A percentile compares a stretch with the other conserved stretches of the same genome.
These are phyloP conservation scores for Dryococelus australis DNA, from an alignment of 2,888 invertebrate species.

Conservation along the genomic window DNA sequence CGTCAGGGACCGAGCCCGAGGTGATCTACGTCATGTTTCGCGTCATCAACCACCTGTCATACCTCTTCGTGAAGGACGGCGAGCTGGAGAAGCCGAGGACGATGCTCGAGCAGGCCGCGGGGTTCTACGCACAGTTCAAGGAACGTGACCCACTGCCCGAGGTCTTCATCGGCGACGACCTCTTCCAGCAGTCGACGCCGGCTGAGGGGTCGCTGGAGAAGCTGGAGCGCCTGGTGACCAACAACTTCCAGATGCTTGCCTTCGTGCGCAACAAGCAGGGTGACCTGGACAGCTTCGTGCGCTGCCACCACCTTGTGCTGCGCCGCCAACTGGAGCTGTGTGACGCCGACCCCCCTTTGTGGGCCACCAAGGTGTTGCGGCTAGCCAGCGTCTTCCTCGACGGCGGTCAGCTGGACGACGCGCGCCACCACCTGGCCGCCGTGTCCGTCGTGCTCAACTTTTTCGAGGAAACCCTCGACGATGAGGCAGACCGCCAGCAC, in stretches of 20 bases:
- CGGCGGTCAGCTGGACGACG: conserved; percentile 56
- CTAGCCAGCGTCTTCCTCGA: conserved; percentile 63
- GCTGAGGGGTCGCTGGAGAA: conserved; percentile 51
- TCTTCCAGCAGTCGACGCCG: conserved; percentile 23
- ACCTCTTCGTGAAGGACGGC: background rate
- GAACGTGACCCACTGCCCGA: background rate
- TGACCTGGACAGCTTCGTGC: conserved; percentile 62
- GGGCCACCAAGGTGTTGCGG: conserved; percentile 65
- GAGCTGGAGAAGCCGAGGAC: background rate
- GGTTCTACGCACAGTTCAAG: background rate
- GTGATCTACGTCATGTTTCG: background rate
- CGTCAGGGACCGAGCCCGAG: background rate
- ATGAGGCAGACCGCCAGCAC: background rate
- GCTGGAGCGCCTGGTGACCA: conserved; percentile 66
- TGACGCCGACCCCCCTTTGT: conserved; percentile 66
- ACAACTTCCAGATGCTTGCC: conserved; percentile 69
- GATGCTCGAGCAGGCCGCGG: background rate
- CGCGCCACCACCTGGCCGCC: conserved; percentile 72
- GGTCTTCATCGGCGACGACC: conserved; percentile 13
- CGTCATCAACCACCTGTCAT: background rate
- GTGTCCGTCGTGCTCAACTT: conserved; percentile 65
- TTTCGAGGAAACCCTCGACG: conserved; percentile 64
- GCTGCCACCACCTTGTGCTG: conserved; percentile 65
- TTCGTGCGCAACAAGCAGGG: conserved; percentile 67
- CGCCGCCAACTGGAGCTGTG: conserved; percentile 65